Evolutionary conservation across 2,888 invertebrate genomes (phyloP).

Genomic region (Gnatocerus cornutus): DNA sequence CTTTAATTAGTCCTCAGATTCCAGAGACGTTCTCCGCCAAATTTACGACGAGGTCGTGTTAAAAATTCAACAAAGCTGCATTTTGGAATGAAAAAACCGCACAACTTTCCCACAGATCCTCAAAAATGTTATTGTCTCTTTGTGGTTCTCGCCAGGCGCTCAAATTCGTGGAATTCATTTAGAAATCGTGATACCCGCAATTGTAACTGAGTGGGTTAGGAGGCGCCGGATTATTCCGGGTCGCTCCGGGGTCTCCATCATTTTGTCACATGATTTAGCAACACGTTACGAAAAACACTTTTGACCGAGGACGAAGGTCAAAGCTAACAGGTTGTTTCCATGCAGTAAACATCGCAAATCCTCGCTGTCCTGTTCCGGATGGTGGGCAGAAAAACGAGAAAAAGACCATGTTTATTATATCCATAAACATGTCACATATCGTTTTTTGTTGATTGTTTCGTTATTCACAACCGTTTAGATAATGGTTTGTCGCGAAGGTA

Average conservation of each 20-base stretch:
- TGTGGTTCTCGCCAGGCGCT: conserved; percentile 15
- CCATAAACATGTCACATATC: conserved; percentile 36
- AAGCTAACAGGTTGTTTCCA: conserved; percentile 30
- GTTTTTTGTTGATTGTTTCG: conserved; percentile 37
- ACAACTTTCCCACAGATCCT: no score
- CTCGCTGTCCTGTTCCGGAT: conserved; percentile 42
- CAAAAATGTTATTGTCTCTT: no score
- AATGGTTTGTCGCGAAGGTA: conserved; percentile 46
- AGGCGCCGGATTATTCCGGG: conserved; percentile 45
- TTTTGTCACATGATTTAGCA: conserved; percentile 39
- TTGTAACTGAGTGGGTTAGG: conserved; percentile 48
- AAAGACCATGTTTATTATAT: conserved; percentile 36
- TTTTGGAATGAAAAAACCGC: no score
- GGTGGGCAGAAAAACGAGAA: conserved; percentile 36
- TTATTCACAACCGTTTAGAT: conserved; percentile 23
- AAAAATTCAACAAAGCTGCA: no score
- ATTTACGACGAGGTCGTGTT: conserved; percentile 5
- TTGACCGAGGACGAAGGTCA: conserved; percentile 46
- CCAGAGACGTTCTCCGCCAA: background rate
- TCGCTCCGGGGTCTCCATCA: conserved; percentile 20
- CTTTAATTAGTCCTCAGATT: conserved; percentile 6
- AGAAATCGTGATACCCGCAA: conserved; percentile 29
- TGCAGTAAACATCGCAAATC: conserved; percentile 36
- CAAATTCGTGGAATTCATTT: conserved; percentile 51
- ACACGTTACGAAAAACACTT: conserved; percentile 5